phyloP scores from a whole-genome alignment of 2,113 vertebrate species.

The Silurus meridionalis region DNA sequence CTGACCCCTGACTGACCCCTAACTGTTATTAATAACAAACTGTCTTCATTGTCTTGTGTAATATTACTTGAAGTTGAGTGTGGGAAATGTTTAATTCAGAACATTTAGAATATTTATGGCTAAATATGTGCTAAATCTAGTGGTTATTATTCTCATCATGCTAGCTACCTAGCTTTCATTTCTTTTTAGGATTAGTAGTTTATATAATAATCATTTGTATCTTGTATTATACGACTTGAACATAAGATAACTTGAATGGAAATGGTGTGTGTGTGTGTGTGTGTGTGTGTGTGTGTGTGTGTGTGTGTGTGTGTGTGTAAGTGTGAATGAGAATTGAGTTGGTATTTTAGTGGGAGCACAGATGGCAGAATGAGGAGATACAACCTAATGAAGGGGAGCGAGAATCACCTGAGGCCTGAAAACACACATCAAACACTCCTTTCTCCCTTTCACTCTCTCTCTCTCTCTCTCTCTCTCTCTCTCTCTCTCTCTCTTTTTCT shows the following conservation, averaged over 20 bases:
- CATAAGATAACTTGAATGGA: not conserved
- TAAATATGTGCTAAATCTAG: not conserved
- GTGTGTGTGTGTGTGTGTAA: constrained; percentile 36
- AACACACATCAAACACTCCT: constrained; percentile 67
- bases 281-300: constrained; percentile 40
- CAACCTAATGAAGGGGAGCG: constrained; percentile 70
- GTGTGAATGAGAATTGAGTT: constrained; percentile 17
- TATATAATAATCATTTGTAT: not conserved
- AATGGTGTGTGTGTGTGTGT: not conserved
- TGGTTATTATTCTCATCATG: not conserved
- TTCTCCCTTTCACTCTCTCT: not conserved
- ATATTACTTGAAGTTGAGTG: not conserved
- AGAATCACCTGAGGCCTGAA: constrained; percentile 72
- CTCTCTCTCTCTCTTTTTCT: constrained; percentile 31
- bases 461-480: not conserved
- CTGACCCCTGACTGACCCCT: not conserved
- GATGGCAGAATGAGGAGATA: constrained; percentile 62
- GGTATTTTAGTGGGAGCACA: constrained; percentile 61
- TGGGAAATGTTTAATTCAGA: not conserved
- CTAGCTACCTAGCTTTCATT: not conserved
- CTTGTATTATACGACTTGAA: not conserved
- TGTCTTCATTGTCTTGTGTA: not conserved
- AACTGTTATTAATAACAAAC: not conserved
- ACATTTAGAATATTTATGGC: not conserved
- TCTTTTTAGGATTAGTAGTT: not conserved